These are phyloP conservation scores for Erannis defoliaria DNA, from an alignment of 2,888 invertebrate species.

Conservation along the genomic window DNA sequence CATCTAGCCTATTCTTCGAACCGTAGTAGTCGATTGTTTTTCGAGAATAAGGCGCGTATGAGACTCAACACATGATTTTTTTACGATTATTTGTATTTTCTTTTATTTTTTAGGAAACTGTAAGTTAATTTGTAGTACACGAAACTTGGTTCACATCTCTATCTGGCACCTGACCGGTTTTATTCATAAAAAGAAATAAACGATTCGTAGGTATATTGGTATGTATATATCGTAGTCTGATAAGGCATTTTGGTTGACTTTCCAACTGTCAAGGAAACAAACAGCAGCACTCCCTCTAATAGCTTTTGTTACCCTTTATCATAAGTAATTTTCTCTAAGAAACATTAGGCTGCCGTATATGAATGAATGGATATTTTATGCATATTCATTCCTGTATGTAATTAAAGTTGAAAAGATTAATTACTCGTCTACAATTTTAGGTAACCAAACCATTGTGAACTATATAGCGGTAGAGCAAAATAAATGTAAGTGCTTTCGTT, in stretches of 20 bases:
- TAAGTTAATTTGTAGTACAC: too few species aligned
- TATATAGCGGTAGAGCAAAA: neutral
- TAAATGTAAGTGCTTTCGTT: neutral
- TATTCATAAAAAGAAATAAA: too few species aligned
- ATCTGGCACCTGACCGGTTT: too few species aligned
- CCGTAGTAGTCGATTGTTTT: too few species aligned
- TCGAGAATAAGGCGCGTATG: too few species aligned
- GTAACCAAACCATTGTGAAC: neutral
- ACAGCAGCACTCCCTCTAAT: constrained; percentile 5
- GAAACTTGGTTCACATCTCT: too few species aligned
- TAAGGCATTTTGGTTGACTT: neutral
- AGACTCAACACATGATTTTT: too few species aligned
- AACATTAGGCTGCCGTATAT: constrained; percentile 16
- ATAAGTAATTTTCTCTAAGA: constrained; percentile 17
- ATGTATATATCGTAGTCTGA: neutral
- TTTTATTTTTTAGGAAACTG: too few species aligned
- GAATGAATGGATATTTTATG: constrained; percentile 28
- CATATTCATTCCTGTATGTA: constrained; percentile 22
- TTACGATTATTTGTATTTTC: too few species aligned
- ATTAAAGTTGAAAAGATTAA: constrained; percentile 31
- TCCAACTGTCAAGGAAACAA: constrained; percentile 16
- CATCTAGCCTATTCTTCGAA: too few species aligned
- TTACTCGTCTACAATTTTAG: constrained; percentile 16
- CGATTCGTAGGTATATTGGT: too few species aligned
- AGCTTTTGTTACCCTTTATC: constrained; percentile 21